A percentile compares a stretch with the other conserved stretches of the same genome.
Conservation (phyloP, 2,888 invertebrate species). For the Pandemis corylana region DNA sequence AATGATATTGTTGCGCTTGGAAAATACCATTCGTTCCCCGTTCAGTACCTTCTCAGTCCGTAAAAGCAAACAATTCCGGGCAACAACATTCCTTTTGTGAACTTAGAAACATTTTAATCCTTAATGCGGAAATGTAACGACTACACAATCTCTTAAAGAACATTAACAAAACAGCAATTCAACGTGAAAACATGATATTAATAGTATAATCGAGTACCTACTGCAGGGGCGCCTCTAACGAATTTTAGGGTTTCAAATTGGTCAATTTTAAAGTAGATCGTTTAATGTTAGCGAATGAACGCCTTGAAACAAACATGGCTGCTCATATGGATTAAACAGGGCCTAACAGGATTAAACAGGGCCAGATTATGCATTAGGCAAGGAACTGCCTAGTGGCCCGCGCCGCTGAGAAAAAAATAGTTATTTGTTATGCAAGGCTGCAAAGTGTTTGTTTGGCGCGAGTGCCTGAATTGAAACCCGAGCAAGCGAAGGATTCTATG, state of each 20-base stretch:
- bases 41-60: conserved; percentile 8
- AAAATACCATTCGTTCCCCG: conserved; percentile 16
- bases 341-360: too few relatives aligned
- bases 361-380: too few relatives aligned
- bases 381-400: too few relatives aligned
- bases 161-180: conserved; percentile 1
- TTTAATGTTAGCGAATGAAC: conserved; percentile 11
- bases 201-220: neutral
- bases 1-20: conserved; percentile 30
- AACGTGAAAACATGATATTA: neutral
- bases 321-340: too few relatives aligned
- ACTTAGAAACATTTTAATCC: conserved; percentile 14
- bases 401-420: too few relatives aligned
- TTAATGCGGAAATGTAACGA: conserved; percentile 22
- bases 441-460: too few relatives aligned
- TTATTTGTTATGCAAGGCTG: too few relatives aligned
- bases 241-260: neutral
- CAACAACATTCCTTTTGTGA: conserved; percentile 12
- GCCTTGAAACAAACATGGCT: neutral
- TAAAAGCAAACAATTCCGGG: conserved; percentile 22
- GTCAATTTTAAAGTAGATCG: conserved; percentile 3
- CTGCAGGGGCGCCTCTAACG: neutral
- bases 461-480: too few relatives aligned
- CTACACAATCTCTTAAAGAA: conserved; percentile 5
- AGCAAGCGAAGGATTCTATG: too few relatives aligned